Evolutionary conservation across 2,888 invertebrate species (phyloP), one percentile per base, ranked within the genome.

Genomic region (Zaprionus bogoriensis): DNA sequence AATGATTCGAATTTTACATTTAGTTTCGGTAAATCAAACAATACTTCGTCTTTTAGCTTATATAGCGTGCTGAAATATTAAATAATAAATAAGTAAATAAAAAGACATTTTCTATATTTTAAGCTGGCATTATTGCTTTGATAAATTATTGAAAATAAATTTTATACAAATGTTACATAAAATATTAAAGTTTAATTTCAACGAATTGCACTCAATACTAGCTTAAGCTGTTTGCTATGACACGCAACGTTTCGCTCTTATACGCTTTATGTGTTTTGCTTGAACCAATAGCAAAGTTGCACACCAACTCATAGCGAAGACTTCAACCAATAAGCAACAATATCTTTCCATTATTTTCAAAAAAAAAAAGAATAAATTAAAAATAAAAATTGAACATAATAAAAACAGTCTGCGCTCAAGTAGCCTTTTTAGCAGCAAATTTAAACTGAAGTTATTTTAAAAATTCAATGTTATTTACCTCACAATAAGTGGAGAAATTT

Each of bases 181-280:
- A 30, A 1, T 12, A n/a, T 5, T 30, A n/a, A n/a, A n/a, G n/a
- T 44, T 47, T 12, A 14, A 20, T 9, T 9, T n/a, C n/a, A 1
- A 5, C 2, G 17, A 0, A 2, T 10, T 9, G 14, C 27, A 14
- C 7, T n/a, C n/a, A 22, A 3, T 25, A 17, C 28, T 19, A 2
- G 27, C 2, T 0, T 14, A 41, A 27, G 60, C 67, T 71, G 2
- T 0, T 2, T 58, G 68, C 63, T 70, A 58, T 50, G n/a, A 2
- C n/a, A 42, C 48, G 3, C 4, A 1, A 2, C 0, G 25, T 44
- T 23, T n/a, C 22, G n/a, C 22, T 14, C 45, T 6, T 22, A 45
- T 12, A 9, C 4, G 9, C n/a, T 4, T 3, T 10, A 0, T 1
- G 2, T 67, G 52, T 62, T 62, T 48, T 7, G 52, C 50, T 73